These are phyloP conservation scores for Nyctalus aviator DNA, from an alignment of 2,797 vertebrate species.

Conservation along the genomic window DNA sequence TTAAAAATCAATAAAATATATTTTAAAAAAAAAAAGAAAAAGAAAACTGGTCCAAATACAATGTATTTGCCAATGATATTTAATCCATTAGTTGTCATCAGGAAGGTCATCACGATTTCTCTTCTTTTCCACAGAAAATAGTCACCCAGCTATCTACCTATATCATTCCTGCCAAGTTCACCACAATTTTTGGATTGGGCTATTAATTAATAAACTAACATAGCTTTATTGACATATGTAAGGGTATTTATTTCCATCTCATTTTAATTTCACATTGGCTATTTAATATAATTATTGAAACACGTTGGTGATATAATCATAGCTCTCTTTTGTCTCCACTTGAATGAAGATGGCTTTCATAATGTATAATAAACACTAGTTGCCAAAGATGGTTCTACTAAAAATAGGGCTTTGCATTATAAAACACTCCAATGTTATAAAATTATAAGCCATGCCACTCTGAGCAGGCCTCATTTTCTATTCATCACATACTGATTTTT, in stretches of 20 bases:
- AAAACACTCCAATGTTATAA: background rate
- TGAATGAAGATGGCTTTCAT: background rate
- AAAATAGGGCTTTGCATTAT: background rate
- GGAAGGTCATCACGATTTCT: background rate
- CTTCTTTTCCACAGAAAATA: background rate
- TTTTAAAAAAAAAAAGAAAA: too few relatives aligned
- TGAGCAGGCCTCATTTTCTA: background rate
- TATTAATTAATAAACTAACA: background rate
- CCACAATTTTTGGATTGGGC: background rate
- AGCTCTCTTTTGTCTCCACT: background rate
- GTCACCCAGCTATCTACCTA: background rate
- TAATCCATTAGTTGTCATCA: background rate
- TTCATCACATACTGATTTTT: background rate
- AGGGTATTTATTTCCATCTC: background rate
- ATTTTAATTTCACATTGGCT: background rate
- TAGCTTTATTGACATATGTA: background rate
- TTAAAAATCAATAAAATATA: too few relatives aligned
- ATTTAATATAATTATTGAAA: background rate
- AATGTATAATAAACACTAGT: background rate
- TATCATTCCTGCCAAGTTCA: background rate
- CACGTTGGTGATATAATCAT: background rate
- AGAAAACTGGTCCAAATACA: background rate
- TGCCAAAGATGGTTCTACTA: background rate
- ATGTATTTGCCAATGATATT: background rate
- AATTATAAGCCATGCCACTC: background rate